Base-by-base conservation (phyloP, 1,140 invertebrate genomes). In the Aphelenchoides besseyi region DNA sequence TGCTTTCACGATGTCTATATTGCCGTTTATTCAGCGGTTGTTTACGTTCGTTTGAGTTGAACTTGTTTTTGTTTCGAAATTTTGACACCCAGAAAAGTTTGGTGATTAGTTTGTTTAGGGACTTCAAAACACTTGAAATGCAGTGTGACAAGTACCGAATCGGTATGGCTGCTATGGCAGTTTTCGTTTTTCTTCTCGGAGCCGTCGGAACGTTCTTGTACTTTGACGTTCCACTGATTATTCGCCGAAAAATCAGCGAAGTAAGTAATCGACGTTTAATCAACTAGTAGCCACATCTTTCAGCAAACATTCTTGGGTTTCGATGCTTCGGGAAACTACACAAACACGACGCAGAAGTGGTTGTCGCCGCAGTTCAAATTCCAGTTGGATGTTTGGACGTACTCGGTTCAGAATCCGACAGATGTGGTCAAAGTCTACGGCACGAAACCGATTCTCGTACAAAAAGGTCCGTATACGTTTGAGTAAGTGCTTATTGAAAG, bases 381-480 rank as follows among this genome's bases (percentile, higher is more conserved):
- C n/a, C n/a, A 57, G 32, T 48, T 79, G 28, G 36, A 80, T 9
- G 36, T 79, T 26, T 81, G 69, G 62, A 75, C 73, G 53, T 79
- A 62, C 63, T 79, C 77, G 33, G 77, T 83, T 23, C 35, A 52
- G 61, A 83, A 83, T 74, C 36, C 77, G 0, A 41, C 66, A 9
- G 78, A 74, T 3, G 74, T 83, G 3, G 18, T 82, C 0, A 69
- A 74, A 32, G 62, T 62, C n/a, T 64, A 72, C 29, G 75, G 74
- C 28, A 32, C 55, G 26, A 84, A 75, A 69, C 82, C 82, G 26
- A 64, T 53, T 29, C 9, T 83, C 16, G 36, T 68, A 9, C 70
- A 83, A 55, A 81, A 83, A 35, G 81, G 81, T 16, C 81, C 81
- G 1, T 83, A 80, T 70, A 68, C 75, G 29, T 83, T 83, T 68